phyloP scores from a whole-genome alignment of 2,113 vertebrate genomes.

The Chloroceryle aenea region DNA sequence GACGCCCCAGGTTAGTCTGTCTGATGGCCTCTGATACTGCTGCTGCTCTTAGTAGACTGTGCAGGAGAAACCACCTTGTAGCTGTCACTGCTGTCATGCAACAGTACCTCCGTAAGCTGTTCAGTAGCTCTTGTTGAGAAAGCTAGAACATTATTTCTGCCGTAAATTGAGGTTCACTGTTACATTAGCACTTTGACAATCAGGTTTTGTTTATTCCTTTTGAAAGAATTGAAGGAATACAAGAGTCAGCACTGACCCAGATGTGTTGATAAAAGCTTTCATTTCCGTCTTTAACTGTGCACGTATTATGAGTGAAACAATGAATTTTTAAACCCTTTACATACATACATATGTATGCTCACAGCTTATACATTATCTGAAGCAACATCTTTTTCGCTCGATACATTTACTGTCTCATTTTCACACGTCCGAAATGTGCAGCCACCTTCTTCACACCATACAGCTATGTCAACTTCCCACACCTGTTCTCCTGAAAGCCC shows the following conservation, averaged over 20 bases:
- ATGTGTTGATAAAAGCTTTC: conserved; percentile 6
- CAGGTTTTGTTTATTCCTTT: neutral
- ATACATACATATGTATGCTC: neutral
- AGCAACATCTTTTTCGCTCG: neutral
- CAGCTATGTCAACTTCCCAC: neutral
- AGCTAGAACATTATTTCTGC: neutral
- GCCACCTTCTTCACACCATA: neutral
- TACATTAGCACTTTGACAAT: neutral
- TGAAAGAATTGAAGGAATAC: neutral
- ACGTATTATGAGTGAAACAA: neutral
- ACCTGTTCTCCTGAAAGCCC: neutral
- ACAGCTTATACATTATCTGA: neutral
- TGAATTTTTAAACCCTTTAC: neutral
- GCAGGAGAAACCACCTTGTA: neutral
- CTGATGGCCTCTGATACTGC: neutral
- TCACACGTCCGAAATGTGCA: neutral
- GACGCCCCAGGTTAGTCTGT: conserved; percentile 91
- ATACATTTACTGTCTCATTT: neutral
- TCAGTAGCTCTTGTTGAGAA: neutral
- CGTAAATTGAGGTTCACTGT: neutral
- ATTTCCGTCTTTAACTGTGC: neutral
- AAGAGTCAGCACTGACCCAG: neutral
- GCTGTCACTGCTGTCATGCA: neutral
- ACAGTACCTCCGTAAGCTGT: neutral
- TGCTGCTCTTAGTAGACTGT: neutral